These are phyloP conservation scores for Falco novaeseelandiae DNA, from an alignment of 2,797 vertebrate species.

Conservation along the genomic window DNA sequence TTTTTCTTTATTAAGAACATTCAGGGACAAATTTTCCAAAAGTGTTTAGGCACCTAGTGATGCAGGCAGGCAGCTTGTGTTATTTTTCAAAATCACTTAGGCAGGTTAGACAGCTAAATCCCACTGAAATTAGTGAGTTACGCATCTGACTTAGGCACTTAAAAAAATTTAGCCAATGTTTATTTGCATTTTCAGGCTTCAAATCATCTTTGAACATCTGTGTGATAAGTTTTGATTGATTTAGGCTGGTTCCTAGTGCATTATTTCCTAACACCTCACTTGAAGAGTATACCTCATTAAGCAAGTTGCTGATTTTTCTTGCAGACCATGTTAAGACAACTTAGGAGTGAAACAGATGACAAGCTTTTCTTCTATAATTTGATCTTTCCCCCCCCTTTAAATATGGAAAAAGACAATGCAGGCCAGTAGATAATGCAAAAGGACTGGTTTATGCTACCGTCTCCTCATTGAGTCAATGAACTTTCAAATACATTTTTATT, in stretches of 20 bases:
- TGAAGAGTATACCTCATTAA: not conserved
- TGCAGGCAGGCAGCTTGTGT: not conserved
- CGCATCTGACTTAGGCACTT: not conserved
- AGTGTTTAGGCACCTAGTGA: slow-evolving; percentile 40
- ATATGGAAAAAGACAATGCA: not conserved
- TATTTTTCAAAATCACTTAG: slow-evolving; percentile 56
- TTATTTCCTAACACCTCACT: not conserved
- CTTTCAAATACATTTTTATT: not conserved
- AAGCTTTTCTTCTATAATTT: not conserved
- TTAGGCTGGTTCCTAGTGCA: not conserved
- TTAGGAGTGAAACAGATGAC: not conserved
- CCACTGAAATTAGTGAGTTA: not conserved
- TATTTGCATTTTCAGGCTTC: slow-evolving; percentile 27
- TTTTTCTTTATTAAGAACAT: slow-evolving; percentile 54
- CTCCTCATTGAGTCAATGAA: not conserved
- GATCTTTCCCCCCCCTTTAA: not conserved
- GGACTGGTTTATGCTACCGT: not conserved
- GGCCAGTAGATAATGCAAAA: not conserved
- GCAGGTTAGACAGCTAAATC: slow-evolving; percentile 29
- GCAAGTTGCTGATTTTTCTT: not conserved
- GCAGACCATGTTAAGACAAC: not conserved
- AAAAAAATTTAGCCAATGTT: not conserved
- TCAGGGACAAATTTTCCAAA: slow-evolving; percentile 4
- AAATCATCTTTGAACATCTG: slow-evolving; percentile 27
- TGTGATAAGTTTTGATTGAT: not conserved